Evolutionary conservation across 1,140 invertebrate genomes (phyloP), one percentile per base, ranked within the genome.

Genomic region (Drosophila bipectinata): DNA sequence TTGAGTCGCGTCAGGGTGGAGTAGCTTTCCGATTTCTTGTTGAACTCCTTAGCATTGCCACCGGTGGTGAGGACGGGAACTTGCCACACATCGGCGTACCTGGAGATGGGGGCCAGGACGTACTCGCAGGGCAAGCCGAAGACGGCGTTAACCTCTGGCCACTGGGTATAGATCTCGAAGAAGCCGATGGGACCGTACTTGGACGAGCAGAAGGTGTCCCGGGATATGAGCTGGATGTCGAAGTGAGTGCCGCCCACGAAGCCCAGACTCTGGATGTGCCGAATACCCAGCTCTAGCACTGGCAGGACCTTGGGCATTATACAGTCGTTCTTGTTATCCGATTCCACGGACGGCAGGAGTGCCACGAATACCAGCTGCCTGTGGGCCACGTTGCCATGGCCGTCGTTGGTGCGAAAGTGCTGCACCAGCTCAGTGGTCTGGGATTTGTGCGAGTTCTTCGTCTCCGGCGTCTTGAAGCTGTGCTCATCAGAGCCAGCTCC

Each of bases 51-150:
- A 0, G 96, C 96, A 80, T 97, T 95, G 0, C 95, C 97, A 0
- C 96, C 96, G 0, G 97, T 95, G 1, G 97, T 98, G 5, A 99
- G 91, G 1, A 98, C 94, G 0, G 98, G 97, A 15, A 98, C 96
- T 1, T 95, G 93, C 98, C 98, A 99, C n/a, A 94, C 94, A 4
- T 96, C 95, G 1, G 97, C 95, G 87, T 98, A 98, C 10, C 97
- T 93, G 0, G 97, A 96, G 1, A 99, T 96, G 1, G 97, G 97
- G 0, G 97, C 97, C 54, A 98, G 94, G 3, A 96, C 96, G 92
- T 98, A 98, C 77, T 98, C 97, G 92, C 97, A 98, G 1, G 97
- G 95, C 1, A 98, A 96, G 0, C 98, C 98, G 77, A 98, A 94
- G 87, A 98, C 97, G 0, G 96, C 96, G 92, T 98, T 96, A 94